phyloP scores from a whole-genome alignment of 2,113 vertebrate species.

The Lota lota region DNA sequence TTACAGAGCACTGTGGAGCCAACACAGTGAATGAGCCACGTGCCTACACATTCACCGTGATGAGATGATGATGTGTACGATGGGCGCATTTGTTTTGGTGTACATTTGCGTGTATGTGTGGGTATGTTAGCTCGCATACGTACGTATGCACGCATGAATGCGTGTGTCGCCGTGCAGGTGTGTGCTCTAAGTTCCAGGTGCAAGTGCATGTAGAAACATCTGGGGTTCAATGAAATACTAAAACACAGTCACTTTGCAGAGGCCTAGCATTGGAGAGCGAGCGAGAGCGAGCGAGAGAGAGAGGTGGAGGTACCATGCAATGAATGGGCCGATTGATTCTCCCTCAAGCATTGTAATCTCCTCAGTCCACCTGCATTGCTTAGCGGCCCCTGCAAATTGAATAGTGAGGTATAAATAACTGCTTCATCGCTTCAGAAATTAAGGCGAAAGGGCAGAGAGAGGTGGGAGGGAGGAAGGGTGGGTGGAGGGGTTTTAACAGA shows the following conservation, averaged over 20 bases:
- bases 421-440: constrained; percentile 62
- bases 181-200: background rate
- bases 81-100: background rate
- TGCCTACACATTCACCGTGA: too few species aligned
- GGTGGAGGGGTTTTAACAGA: too few species aligned
- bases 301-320: constrained; percentile 28
- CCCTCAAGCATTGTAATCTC: constrained; percentile 66
- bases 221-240: background rate
- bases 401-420: constrained; percentile 63
- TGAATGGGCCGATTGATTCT: constrained; percentile 67
- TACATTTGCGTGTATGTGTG: background rate
- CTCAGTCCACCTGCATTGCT: constrained; percentile 60
- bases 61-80: too few species aligned
- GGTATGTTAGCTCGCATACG: background rate
- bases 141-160: constrained; percentile 2
- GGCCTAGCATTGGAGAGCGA: too few species aligned
- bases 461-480: too few species aligned
- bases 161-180: background rate
- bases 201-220: constrained; percentile 4
- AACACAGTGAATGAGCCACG: background rate
- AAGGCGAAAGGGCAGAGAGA: constrained; percentile 17
- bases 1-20: constrained; percentile 11
- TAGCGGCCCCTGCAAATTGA: constrained; percentile 53
- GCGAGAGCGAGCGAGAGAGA: background rate
- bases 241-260: too few species aligned